phyloP scores from a whole-genome alignment of 1,140 invertebrate species.

The Aricia agestis region DNA sequence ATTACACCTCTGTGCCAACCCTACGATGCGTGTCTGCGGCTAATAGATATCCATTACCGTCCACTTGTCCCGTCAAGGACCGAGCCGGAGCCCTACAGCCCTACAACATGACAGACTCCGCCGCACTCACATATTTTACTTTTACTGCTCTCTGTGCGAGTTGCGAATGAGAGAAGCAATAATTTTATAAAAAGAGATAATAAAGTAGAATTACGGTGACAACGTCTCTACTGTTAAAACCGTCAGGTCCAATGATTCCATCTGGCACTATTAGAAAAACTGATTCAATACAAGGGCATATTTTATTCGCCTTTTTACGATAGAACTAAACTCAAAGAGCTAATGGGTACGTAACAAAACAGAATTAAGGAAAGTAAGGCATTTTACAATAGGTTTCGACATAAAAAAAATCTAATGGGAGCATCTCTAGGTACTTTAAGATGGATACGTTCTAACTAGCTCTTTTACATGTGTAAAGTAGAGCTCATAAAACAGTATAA shows the following conservation, averaged over 20 bases:
- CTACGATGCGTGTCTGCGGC: conserved; percentile 48
- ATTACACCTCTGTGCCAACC: conserved; percentile 32
- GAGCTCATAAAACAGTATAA: neutral
- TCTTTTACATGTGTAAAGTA: neutral
- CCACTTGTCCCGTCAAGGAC: conserved; percentile 60
- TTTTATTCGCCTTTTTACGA: too few relatives aligned
- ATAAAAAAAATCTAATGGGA: too few relatives aligned
- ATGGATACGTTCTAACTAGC: too few relatives aligned
- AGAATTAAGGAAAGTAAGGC: too few relatives aligned
- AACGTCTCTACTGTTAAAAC: neutral
- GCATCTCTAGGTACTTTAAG: too few relatives aligned
- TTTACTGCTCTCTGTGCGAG: neutral
- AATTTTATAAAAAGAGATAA: neutral
- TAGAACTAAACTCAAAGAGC: too few relatives aligned
- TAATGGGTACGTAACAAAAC: too few relatives aligned
- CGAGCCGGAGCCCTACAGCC: conserved; percentile 27
- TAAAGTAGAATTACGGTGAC: neutral
- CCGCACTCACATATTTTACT: conserved; percentile 2
- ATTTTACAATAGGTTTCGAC: too few relatives aligned
- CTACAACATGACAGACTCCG: conserved; percentile 31
- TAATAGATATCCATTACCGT: conserved; percentile 72
- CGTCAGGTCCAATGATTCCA: too few relatives aligned
- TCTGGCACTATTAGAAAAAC: too few relatives aligned
- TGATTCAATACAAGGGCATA: too few relatives aligned
- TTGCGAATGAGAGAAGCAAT: neutral